phyloP scores from a whole-genome alignment of 1,140 invertebrate genomes.

The Andrena cerasifolii region DNA sequence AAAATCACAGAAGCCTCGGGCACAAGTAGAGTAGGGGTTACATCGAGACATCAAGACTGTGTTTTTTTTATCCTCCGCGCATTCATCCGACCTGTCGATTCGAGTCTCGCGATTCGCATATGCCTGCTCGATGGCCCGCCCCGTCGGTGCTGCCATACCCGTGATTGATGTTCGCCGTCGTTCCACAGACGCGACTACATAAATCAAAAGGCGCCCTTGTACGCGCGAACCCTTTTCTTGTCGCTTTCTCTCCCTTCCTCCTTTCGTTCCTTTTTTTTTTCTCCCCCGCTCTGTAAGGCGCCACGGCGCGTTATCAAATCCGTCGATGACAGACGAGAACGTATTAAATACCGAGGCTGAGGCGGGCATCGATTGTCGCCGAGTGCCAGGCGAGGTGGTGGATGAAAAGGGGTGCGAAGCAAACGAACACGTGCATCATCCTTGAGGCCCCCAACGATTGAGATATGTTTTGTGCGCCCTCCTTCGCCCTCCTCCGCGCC shows the following conservation, averaged over 20 bases:
- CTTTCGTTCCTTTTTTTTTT: background rate
- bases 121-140: slow-evolving; percentile 24
- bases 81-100: slow-evolving; percentile 52
- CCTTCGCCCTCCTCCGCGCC: background rate
- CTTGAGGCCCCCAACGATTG: background rate
- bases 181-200: slow-evolving; percentile 70
- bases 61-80: slow-evolving; percentile 14
- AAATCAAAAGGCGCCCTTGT: slow-evolving; percentile 71
- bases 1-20: background rate
- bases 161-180: slow-evolving; percentile 75
- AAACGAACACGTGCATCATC: slow-evolving; percentile 46
- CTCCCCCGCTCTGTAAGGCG: background rate
- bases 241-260: slow-evolving; percentile 5
- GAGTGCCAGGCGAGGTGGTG: slow-evolving; percentile 28
- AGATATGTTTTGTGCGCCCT: background rate
- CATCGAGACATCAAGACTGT: slow-evolving; percentile 4
- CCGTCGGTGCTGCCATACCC: slow-evolving; percentile 39
- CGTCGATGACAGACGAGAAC: slow-evolving; percentile 66
- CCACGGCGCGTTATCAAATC: slow-evolving; percentile 58
- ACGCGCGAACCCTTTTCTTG: slow-evolving; percentile 49
- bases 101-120: slow-evolving; percentile 34
- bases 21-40: background rate
- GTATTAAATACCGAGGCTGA: slow-evolving; percentile 65
- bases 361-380: slow-evolving; percentile 69
- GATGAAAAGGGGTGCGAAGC: slow-evolving; percentile 50